These are phyloP conservation scores for Helicolenus hilgendorfi DNA, from an alignment of 2,797 vertebrate genomes.

Conservation along the genomic window DNA sequence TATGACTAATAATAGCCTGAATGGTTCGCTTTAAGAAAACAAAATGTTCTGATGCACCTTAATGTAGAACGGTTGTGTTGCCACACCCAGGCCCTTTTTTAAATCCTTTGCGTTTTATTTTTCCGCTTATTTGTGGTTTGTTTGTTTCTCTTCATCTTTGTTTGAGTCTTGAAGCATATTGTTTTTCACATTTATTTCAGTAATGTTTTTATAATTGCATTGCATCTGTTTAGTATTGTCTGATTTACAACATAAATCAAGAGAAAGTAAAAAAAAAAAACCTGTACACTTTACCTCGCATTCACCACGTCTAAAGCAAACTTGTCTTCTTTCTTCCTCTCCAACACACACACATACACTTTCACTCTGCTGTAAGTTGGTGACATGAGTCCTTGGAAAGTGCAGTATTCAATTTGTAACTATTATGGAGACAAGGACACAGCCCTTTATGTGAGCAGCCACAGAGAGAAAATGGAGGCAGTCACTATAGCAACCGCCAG, in stretches of 20 bases:
- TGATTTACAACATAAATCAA: slow-evolving; percentile 8
- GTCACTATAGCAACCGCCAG: slow-evolving; percentile 88
- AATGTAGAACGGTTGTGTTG: neutral
- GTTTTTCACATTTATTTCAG: neutral
- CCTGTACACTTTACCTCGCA: neutral
- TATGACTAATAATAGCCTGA: neutral
- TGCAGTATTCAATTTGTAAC: slow-evolving; percentile 91
- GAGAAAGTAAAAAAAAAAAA: neutral
- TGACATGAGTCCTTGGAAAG: slow-evolving; percentile 89
- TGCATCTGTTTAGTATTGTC: neutral
- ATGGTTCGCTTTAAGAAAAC: neutral
- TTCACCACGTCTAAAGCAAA: slow-evolving; percentile 62
- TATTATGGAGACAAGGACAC: slow-evolving; percentile 89
- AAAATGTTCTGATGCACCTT: neutral
- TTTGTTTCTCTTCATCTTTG: neutral
- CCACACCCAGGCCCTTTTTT: neutral
- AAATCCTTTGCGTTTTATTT: neutral
- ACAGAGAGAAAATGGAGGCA: slow-evolving; percentile 89
- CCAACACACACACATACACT: slow-evolving; percentile 42
- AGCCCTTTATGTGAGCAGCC: slow-evolving; percentile 88
- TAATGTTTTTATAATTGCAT: neutral
- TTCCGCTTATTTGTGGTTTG: neutral
- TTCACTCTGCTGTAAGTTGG: slow-evolving; percentile 84
- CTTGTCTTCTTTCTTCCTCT: slow-evolving; percentile 45
- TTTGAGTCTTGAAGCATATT: neutral